Evolutionary conservation across 2,888 invertebrate genomes (phyloP), one percentile per base, ranked within the genome.

Genomic region (Cheilosia vernalis): DNA sequence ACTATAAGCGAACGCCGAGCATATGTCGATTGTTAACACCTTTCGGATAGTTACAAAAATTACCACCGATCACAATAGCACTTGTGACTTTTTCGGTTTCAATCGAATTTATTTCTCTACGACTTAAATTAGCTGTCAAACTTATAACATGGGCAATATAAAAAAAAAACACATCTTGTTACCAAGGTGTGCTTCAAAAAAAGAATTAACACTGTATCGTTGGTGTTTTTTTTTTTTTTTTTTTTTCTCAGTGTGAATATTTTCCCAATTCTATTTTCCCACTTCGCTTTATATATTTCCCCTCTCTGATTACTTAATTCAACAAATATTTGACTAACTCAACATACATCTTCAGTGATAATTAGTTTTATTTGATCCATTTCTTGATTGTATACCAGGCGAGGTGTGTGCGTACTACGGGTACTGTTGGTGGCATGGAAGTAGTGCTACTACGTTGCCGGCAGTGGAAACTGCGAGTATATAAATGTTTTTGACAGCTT

Each of bases 291-390:
- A 7, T 24, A 9, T 19, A 30, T 6, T 15, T 63, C 47, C 15
- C 7, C 17, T 15, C 17, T 24, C 40, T 58, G 56, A 66, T 66
- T 74, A 74, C 64, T 56, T 56, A 78, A 60, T 66, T 66, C 15
- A 60, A 51, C 58, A 72, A 79, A 79, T 60, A 72, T 79, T 72
- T 72, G 60, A 44, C 33, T 53, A 66, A 47, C 72, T 72, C 44
- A 10, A 61, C 58, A 72, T 72, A 72, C 51, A 72, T 47, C 64
- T 66, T 66, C 56, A 66, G 53, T 66, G 72, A 60, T 53, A 79
- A 72, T 72, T 60, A 72, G 60, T 79, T 72, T 64, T 70, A 56
- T 66, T 79, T 72, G 72, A 60, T 66, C 79, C 64, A 72, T 53
- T 72, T 72, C 33, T 33, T 58, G 56, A 53, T 56, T 69, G 61